Evolutionary conservation across 2,113 vertebrate genomes (phyloP), one percentile per base, ranked within the genome.

Genomic region (Mirza zaza): DNA sequence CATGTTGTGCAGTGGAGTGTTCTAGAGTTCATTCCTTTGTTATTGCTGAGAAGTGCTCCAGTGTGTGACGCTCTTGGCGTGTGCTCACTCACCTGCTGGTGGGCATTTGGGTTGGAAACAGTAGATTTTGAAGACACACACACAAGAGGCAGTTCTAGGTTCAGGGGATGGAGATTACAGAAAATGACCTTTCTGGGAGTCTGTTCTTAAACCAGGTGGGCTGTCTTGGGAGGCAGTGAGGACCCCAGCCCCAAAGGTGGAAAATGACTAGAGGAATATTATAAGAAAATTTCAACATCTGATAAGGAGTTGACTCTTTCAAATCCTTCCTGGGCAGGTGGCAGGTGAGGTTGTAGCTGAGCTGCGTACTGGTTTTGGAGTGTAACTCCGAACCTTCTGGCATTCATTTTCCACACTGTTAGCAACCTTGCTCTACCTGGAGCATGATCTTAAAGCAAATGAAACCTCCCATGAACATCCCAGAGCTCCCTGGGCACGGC

Each of bases 11-110:
- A 70, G 50, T 45, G 36, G 63, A 68, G 45, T 6, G 11, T 9
- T 7, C 27, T 8, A 27, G 65, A 3, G 65, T n/a, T 61, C 3
- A 1, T 36, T 21, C 73, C 34, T 71, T n/a, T 45, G 32, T 45
- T n/a, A 17, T 29, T 39, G 61, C 18, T 34, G 3, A 6, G n/a
- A 14, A 20, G 2, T 21, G 29, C 29, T 6, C 50, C 15, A 23
- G 7, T 11, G 42, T 23, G 3, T 1, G 15, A 5, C 8, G 2
- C 29, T 8, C 67, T 32, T n/a, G 36, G 18, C 21, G 5, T 70
- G 48, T 57, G 36, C 8, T 27, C 34, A 2, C 65, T 70, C 52
- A 61, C 20, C 67, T n/a, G 13, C 2, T 11, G 5, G 34, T 27
- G 29, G 90, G 55, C 39, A 61, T 6, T 6, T n/a, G 39, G 39